Evolutionary conservation across 2,113 vertebrate genomes (phyloP), one percentile per base, ranked within the genome.

Genomic region (Pterocles burchelli): DNA sequence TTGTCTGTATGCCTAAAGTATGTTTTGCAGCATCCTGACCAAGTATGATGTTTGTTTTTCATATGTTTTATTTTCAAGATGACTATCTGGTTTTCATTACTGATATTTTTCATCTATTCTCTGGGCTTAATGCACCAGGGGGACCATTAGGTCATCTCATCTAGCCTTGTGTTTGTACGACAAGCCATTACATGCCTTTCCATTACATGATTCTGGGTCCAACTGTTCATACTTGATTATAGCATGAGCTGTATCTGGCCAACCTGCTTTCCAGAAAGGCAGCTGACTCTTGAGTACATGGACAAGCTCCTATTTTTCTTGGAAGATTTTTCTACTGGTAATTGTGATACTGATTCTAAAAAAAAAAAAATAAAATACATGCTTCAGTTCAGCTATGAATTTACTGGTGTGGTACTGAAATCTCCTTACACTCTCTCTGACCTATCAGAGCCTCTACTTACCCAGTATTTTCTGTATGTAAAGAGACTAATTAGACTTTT

Each of bases 11-110:
- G 59, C 45, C 0, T 76, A 59, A 88, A 83, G 67, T 71, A 90
- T 17, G 17, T 55, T 83, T 88, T 45, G 55, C 28, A 86, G 59
- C 79, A 92, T 62, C 48, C 34, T 67, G 80, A 83, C 88, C 82
- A 96, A 95, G 67, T 51, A 88, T 71, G 67, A 92, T 88, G 51
- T 51, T 94, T 95, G 33, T 8, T 94, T 83, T 71, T 77, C 49
- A 26, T 62, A 61, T 0, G 0, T 61, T 66, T 83, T 88, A 46
- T 80, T 92, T 94, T 70, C 49, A 92, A 71, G 72, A 94, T 74
- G n/a, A 80, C 63, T 90, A 74, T 88, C 90, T 93, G 90, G n/a
- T 74, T 96, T 93, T 88, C 59, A 92, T 93, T 92, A 90, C 51
- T 43, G 63, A 7, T 54, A 63, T 66, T 94, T 74, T 92, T 92